Base-by-base conservation (phyloP, 2,113 vertebrate species). In the Excalfactoria chinensis region DNA sequence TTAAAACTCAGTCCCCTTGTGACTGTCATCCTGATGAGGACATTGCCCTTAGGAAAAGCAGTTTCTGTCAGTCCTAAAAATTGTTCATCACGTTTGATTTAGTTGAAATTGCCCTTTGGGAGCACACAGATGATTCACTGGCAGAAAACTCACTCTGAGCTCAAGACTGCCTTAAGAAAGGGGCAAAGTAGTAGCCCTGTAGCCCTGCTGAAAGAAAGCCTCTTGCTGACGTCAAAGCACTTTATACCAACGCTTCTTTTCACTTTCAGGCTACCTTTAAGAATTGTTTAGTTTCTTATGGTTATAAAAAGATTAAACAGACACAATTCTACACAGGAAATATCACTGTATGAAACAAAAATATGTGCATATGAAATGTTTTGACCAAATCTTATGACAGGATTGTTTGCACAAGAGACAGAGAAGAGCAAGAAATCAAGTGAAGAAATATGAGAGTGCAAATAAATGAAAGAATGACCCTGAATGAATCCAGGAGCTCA, bases 51-150 rank as follows among this genome's bases (percentile, higher is more conserved):
- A 59, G 84, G 75, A 93, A 85, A 88, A 35, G 37, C 9, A 68
- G 49, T 3, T 77, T 91, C 78, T 88, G 69, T 77, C 75, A 74
- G 73, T 74, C 64, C 62, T 80, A 70, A 91, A 95, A 93, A 51
- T 59, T 88, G 41, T 86, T 94, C 75, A 74, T 91, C 83, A 51
- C 40, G 74, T 90, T 34, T 80, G 62, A 84, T 94, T 86, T 86
- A 80, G 75, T 14, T 86, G 72, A 90, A 89, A 51, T 80, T 68
- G 11, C 60, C 92, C 60, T 90, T 83, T 68, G 37, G 82, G 60
- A 35, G 6, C 32, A 60, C n/a, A 43, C 6, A 86, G 70, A 91
- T 91, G 83, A 90, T 74, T 95, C 93, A 90, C 78, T 34, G 55
- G 46, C 10, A 80, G 37, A 85, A 87, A 88, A 89, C 46, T 56